These are phyloP conservation scores for Gasterosteus aculeatus DNA, from an alignment of 2,113 vertebrate species.

Conservation along the genomic window DNA sequence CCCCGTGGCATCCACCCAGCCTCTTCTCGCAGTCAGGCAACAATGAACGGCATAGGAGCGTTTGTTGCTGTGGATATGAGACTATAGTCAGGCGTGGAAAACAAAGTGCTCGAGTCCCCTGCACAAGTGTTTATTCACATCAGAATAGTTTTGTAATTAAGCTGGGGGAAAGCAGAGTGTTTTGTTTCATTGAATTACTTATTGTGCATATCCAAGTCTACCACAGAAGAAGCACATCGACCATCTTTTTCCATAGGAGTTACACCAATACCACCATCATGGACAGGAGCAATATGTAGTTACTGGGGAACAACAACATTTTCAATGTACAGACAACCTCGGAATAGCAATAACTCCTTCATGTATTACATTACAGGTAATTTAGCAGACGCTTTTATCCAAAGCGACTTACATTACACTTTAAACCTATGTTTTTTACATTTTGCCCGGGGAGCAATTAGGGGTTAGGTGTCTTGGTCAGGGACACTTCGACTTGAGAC, in stretches of 20 bases:
- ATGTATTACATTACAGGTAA: too few species aligned
- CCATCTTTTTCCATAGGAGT: neutral
- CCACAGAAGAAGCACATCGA: neutral
- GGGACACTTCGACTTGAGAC: too few species aligned
- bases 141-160: constrained; percentile 1
- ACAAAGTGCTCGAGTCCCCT: neutral
- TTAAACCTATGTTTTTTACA: too few species aligned
- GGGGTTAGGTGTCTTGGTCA: too few species aligned
- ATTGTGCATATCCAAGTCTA: neutral
- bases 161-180: neutral
- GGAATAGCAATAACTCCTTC: neutral
- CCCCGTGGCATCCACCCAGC: constrained; percentile 1
- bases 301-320: neutral
- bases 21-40: neutral
- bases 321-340: neutral
- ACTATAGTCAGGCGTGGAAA: constrained; percentile 1
- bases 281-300: neutral
- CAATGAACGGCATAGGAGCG: neutral
- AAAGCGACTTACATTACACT: too few species aligned
- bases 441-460: too few species aligned
- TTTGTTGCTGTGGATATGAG: constrained; percentile 4
- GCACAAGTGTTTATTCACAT: constrained; percentile 1
- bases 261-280: neutral
- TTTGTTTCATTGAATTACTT: constrained; percentile 18
- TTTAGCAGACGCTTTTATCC: too few species aligned